Evolutionary conservation across 2,113 vertebrate species (phyloP).

Genomic region (Lepidothrix coronata): DNA sequence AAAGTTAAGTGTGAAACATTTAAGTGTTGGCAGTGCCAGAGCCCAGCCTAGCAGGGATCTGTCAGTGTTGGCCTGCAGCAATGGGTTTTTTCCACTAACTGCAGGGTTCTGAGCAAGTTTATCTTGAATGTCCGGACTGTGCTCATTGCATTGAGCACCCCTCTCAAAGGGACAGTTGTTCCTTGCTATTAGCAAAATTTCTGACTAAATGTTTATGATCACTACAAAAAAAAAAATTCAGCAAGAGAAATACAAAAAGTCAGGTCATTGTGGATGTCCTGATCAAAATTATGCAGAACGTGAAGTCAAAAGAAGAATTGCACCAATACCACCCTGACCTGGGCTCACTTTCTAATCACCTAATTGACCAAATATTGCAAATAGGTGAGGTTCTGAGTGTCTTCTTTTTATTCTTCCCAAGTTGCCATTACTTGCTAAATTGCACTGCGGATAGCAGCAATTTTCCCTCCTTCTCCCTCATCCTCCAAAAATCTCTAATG

Average conservation of each 20-base stretch:
- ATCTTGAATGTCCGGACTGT: not conserved
- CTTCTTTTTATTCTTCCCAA: not conserved
- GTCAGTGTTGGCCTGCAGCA: rapidly evolving
- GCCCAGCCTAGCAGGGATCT: not conserved
- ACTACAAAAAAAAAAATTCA: not conserved
- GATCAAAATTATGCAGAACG: not conserved
- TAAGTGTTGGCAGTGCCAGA: not conserved
- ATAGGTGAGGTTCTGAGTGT: not conserved
- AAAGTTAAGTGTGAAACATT: not conserved
- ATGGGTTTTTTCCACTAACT: not conserved
- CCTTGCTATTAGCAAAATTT: not conserved
- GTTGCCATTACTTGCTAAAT: not conserved
- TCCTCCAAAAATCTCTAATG: not conserved
- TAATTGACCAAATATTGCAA: not conserved
- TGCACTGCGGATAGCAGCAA: constrained; percentile 4
- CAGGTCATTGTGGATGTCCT: not conserved
- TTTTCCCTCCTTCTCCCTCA: constrained; percentile 18
- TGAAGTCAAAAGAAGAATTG: not conserved
- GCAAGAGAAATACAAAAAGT: not conserved
- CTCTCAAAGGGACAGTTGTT: not conserved
- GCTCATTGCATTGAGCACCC: not conserved
- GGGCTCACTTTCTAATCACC: not conserved
- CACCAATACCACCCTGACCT: not conserved
- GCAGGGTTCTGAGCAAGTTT: not conserved
- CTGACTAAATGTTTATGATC: not conserved